Evolutionary conservation across 2,888 invertebrate genomes (phyloP), one percentile per base, ranked within the genome.

Genomic region (Apamea monoglypha): DNA sequence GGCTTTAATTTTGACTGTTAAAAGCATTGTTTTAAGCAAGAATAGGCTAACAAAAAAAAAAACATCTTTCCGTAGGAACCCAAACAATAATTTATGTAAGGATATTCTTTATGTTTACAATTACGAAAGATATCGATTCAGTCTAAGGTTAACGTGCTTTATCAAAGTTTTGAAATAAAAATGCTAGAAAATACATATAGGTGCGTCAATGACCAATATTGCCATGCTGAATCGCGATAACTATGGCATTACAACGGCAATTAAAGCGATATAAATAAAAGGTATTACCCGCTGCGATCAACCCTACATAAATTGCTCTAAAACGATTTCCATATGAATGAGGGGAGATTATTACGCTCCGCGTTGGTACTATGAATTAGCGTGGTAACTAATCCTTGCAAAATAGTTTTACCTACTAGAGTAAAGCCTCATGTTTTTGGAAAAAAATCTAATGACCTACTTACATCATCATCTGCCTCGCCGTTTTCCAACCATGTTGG

Each of bases 281-380:
- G 14, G 21, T 29, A n/a, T 29, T 40, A 70, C 50, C 40, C 36
- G 47, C 47, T 61, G 64, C 83, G 64, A 72, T 50, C 68, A 76
- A 73, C 67, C 53, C 36, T 53, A 32, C 53, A 50, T 68, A 82
- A 84, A 80, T 78, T 84, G 72, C 67, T 70, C 53, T 56, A 74
- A 68, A 74, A 44, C 74, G 68, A 82, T 87, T 85, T 87, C 78
- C 82, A 87, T 78, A 69, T 40, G 53, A 76, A 77, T 69, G 78
- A 82, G 76, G 68, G 18, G 21, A 18, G 68, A 63, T 66, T 74
- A 80, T 75, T 64, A 53, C 44, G 50, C 56, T 32, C 10, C 18
- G 63, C 40, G n/a, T 40, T 7, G 40, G 14, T 44, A 69, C 74
- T 68, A 32, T n/a, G 47, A 5, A 69, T 59, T 59, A 44, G 44